These are phyloP conservation scores for Girardinus metallicus DNA, from an alignment of 2,797 vertebrate genomes.

Conservation along the genomic window DNA sequence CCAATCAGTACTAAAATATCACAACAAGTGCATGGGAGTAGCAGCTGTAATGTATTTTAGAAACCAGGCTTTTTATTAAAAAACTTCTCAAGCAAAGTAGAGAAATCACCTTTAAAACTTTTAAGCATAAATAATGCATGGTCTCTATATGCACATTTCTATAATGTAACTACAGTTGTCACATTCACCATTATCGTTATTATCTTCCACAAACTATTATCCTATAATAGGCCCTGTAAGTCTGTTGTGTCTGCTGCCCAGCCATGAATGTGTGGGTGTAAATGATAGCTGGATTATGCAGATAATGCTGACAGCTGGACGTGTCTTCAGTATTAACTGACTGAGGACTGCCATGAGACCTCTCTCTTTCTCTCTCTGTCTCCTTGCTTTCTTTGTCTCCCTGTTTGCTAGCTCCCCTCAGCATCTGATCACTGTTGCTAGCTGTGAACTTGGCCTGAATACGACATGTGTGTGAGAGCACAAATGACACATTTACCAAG, in stretches of 20 bases:
- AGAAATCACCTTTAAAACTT: neutral
- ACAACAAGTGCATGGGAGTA: neutral
- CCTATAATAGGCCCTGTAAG: constrained; percentile 63
- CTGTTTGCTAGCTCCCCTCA: constrained; percentile 4
- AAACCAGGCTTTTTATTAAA: neutral
- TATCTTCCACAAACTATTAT: constrained; percentile 47
- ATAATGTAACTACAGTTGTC: constrained; percentile 9
- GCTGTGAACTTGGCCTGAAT: constrained; percentile 21
- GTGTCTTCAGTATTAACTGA: constrained; percentile 38
- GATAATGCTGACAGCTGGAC: constrained; percentile 59
- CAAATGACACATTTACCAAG: constrained; percentile 30
- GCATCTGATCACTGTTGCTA: constrained; percentile 23
- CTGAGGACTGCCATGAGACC: constrained; percentile 40
- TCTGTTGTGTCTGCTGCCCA: constrained; percentile 51
- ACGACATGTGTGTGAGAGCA: neutral
- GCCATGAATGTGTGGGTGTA: constrained; percentile 58
- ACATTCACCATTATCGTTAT: constrained; percentile 31
- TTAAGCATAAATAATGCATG: neutral
- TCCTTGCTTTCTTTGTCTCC: constrained; percentile 2
- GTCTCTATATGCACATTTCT: constrained; percentile 1
- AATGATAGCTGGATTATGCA: constrained; percentile 68
- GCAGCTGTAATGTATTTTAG: neutral
- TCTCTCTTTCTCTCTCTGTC: constrained; percentile 13
- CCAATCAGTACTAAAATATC: neutral
- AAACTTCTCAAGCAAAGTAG: neutral